A percentile compares a stretch with the other conserved stretches of the same genome.
Conservation (phyloP, 1,140 invertebrate genomes). For the Hirudo medicinalis region DNA sequence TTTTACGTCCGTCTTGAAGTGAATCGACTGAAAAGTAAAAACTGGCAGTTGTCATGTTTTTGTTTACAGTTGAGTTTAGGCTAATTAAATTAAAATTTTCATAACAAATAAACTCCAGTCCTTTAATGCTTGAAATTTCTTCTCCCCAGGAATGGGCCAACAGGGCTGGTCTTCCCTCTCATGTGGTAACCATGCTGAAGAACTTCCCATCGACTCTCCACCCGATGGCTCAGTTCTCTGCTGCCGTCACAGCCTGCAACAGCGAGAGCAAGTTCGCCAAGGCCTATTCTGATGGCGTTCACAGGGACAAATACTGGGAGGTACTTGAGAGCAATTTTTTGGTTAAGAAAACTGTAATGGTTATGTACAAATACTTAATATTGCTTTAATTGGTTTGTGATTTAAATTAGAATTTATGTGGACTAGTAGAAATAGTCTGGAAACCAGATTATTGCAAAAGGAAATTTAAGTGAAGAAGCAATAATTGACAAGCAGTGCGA, state of each 20-base stretch:
- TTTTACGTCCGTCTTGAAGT: no score
- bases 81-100: neutral
- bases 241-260: slow-evolving; percentile 79
- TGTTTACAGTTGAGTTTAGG: neutral
- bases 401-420: neutral
- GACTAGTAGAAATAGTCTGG: neutral
- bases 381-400: neutral
- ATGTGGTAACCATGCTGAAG: slow-evolving; percentile 86
- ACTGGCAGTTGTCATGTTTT: neutral
- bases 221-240: slow-evolving; percentile 88
- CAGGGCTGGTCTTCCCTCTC: slow-evolving; percentile 71
- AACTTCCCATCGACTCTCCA: slow-evolving; percentile 85
- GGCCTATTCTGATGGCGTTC: slow-evolving; percentile 71
- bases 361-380: no score
- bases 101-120: no score
- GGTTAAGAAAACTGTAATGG: neutral
- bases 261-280: slow-evolving; percentile 85
- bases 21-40: neutral
- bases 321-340: slow-evolving; percentile 36
- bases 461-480: no score
- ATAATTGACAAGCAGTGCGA: no score
- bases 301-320: slow-evolving; percentile 80
- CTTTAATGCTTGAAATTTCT: no score
- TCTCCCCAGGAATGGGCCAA: slow-evolving; percentile 63
- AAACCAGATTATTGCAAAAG: no score